phyloP scores from a whole-genome alignment of 2,888 invertebrate genomes.

The Pseudoips prasinana region DNA sequence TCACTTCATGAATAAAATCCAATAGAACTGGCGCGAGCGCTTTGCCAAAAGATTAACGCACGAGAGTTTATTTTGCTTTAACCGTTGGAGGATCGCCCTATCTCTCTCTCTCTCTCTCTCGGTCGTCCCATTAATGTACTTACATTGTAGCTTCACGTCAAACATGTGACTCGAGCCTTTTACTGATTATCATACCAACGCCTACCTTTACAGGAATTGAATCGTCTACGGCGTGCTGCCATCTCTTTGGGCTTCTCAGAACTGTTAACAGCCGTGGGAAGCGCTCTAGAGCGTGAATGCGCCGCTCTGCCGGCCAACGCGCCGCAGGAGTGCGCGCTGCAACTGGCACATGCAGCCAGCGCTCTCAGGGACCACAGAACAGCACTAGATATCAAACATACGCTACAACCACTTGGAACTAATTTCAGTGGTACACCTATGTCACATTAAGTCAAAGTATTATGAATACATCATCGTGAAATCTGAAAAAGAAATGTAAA shows the following conservation, averaged over 20 bases:
- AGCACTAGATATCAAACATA: constrained; percentile 68
- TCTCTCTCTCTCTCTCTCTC: too few species aligned
- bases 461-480: background rate
- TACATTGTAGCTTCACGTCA: too few species aligned
- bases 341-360: constrained; percentile 93
- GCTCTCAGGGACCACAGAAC: constrained; percentile 88
- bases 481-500: background rate
- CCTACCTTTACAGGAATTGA: constrained; percentile 87
- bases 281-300: constrained; percentile 94
- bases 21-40: too few species aligned
- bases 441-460: constrained; percentile 30
- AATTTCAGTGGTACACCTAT: constrained; percentile 52
- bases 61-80: too few species aligned
- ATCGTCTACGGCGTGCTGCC: constrained; percentile 94
- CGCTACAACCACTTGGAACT: constrained; percentile 59
- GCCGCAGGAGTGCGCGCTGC: constrained; percentile 93
- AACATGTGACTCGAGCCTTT: too few species aligned
- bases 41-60: too few species aligned
- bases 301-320: constrained; percentile 88
- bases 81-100: too few species aligned
- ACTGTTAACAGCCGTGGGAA: constrained; percentile 91
- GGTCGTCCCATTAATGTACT: too few species aligned
- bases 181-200: too few species aligned
- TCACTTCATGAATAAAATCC: too few species aligned
- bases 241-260: constrained; percentile 95